These are phyloP conservation scores for Drosophila leontia DNA, from an alignment of 1,140 invertebrate genomes.

Conservation along the genomic window DNA sequence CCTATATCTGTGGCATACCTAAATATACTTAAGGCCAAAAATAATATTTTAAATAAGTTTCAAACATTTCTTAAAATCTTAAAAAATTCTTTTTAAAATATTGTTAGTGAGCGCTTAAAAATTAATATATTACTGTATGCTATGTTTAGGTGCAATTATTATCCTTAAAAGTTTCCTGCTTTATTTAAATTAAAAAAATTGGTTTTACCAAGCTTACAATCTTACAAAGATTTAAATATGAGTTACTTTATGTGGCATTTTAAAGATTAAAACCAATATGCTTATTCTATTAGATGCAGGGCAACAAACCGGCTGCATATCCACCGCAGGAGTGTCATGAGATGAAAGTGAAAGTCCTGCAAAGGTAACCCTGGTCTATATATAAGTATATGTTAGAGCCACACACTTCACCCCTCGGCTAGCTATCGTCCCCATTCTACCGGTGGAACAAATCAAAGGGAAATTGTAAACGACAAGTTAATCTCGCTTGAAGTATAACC, in stretches of 20 bases:
- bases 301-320: slow-evolving; percentile 6
- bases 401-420: background rate
- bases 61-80: too few relatives aligned
- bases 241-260: background rate
- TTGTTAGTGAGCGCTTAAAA: too few relatives aligned
- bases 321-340: slow-evolving; percentile 26
- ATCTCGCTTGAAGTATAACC: slow-evolving; percentile 84
- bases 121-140: background rate
- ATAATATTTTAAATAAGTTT: too few relatives aligned
- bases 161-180: background rate
- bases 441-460: slow-evolving; percentile 81
- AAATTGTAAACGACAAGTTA: slow-evolving; percentile 85
- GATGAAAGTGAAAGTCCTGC: slow-evolving; percentile 71
- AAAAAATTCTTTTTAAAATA: too few relatives aligned
- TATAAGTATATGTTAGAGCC: slow-evolving; percentile 14
- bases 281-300: slow-evolving; percentile 1
- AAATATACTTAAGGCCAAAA: too few relatives aligned
- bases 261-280: background rate
- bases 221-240: background rate
- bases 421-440: slow-evolving; percentile 3
- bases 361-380: slow-evolving; percentile 13
- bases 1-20: too few relatives aligned
- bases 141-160: background rate
- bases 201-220: background rate
- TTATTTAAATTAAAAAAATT: background rate